A percentile compares a stretch with the other conserved stretches of the same genome.
Conservation (phyloP, 2,888 invertebrate genomes). For the Andrena chrysosceles region DNA sequence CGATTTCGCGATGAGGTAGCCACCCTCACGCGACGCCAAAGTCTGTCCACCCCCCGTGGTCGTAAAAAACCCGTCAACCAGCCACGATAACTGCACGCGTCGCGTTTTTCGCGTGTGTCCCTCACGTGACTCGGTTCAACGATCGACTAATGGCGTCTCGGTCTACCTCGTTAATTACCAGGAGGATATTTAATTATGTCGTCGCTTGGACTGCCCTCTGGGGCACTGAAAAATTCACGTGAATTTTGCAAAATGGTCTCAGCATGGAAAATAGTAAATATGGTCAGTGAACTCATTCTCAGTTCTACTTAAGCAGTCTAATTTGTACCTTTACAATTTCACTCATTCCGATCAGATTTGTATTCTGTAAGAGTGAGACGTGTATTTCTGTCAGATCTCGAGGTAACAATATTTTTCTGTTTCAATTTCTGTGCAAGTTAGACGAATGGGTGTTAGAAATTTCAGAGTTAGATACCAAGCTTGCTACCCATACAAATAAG, state of each 20-base stretch:
- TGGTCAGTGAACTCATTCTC: background rate
- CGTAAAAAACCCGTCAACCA: conserved; percentile 23
- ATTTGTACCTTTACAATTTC: background rate
- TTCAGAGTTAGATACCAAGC: too few species aligned
- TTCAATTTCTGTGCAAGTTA: background rate
- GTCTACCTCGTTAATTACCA: conserved; percentile 66
- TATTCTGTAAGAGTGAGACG: too few species aligned
- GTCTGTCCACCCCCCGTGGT: conserved; percentile 8
- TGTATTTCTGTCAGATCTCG: background rate
- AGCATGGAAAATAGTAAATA: background rate
- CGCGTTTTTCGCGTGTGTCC: conserved; percentile 49
- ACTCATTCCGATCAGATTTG: background rate
- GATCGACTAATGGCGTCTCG: conserved; percentile 57
- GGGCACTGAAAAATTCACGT: conserved; percentile 11
- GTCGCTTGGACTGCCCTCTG: conserved; percentile 2
- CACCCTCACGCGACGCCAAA: conserved; percentile 7
- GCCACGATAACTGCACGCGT: conserved; percentile 13
- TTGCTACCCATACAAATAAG: too few species aligned
- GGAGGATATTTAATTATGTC: conserved; percentile 66
- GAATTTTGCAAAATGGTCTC: conserved; percentile 30
- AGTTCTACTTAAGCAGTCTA: too few species aligned
- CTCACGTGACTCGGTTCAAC: conserved; percentile 62
- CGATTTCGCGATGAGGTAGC: conserved; percentile 3
- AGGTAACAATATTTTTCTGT: background rate
- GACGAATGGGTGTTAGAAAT: background rate